These are phyloP conservation scores for Hydropsyche betteni DNA, from an alignment of 2,888 invertebrate genomes.

Conservation along the genomic window DNA sequence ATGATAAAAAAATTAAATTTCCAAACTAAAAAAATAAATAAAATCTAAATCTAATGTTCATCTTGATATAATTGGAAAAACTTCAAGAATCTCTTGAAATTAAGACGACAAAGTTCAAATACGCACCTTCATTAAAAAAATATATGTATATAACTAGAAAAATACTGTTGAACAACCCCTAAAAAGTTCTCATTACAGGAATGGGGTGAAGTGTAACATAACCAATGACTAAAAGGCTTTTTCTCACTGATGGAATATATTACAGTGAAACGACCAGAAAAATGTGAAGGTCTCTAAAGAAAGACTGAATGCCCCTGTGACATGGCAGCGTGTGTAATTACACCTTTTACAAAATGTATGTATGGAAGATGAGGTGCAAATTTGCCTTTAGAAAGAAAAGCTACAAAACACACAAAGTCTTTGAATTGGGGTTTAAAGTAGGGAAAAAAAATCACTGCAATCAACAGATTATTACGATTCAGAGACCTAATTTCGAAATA, in stretches of 20 bases:
- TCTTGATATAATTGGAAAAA: too few relatives aligned
- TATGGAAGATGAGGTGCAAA: slow-evolving; percentile 28
- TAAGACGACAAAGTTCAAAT: too few relatives aligned
- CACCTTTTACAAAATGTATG: slow-evolving; percentile 42
- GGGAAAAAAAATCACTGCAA: too few relatives aligned
- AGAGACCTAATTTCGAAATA: too few relatives aligned
- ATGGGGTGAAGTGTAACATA: slow-evolving; percentile 36
- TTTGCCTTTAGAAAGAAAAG: slow-evolving; percentile 18
- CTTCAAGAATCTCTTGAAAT: too few relatives aligned
- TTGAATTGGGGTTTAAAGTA: too few relatives aligned
- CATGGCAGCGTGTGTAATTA: slow-evolving; percentile 38
- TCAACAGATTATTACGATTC: too few relatives aligned
- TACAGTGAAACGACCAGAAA: slow-evolving; percentile 44
- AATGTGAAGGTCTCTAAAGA: slow-evolving; percentile 34
- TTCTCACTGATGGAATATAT: slow-evolving; percentile 46
- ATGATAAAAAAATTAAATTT: too few relatives aligned
- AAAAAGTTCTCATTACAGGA: slow-evolving; percentile 36
- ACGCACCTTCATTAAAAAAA: too few relatives aligned
- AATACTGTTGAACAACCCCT: slow-evolving; percentile 26
- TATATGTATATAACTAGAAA: too few relatives aligned
- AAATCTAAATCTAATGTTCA: too few relatives aligned
- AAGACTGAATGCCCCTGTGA: slow-evolving; percentile 22
- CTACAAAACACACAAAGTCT: background rate
- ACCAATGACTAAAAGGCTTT: slow-evolving; percentile 38
- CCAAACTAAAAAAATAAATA: too few relatives aligned